A percentile compares a stretch with the other conserved stretches of the same genome.
These are phyloP conservation scores for Riptortus pedestris DNA, from an alignment of 1,140 invertebrate species.

Conservation along the genomic window DNA sequence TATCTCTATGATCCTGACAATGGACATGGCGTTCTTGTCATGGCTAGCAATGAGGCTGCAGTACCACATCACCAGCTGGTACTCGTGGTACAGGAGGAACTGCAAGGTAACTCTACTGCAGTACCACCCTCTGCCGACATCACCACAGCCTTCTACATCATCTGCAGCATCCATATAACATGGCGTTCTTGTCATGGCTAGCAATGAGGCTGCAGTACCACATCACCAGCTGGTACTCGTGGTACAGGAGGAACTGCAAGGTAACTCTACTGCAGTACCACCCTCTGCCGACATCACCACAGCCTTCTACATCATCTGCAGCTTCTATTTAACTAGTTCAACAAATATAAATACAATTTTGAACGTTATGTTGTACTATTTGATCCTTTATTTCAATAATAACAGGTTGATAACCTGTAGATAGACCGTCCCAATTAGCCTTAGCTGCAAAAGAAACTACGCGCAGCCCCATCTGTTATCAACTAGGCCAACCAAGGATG, in stretches of 20 bases:
- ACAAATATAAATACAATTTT: too few species aligned
- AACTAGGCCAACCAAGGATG: too few species aligned
- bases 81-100: constrained; percentile 21
- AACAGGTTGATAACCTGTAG: too few species aligned
- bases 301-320: background rate
- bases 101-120: constrained; percentile 13
- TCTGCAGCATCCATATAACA: constrained; percentile 19
- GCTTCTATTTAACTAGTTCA: too few species aligned
- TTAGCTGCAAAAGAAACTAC: too few species aligned
- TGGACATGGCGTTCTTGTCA: constrained; percentile 35
- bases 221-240: constrained; percentile 17
- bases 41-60: constrained; percentile 15
- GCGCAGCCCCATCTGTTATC: too few species aligned
- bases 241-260: constrained; percentile 19
- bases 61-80: constrained; percentile 19
- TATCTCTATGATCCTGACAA: constrained; percentile 37
- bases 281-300: background rate
- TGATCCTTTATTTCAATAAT: too few species aligned
- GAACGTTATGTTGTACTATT: too few species aligned
- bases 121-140: background rate
- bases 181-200: constrained; percentile 33
- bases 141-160: background rate
- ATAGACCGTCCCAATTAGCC: too few species aligned
- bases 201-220: constrained; percentile 16
- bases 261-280: constrained; percentile 11